Evolutionary conservation across 2,888 invertebrate species (phyloP), one percentile per base, ranked within the genome.

Genomic region (Bellardia bayeri): DNA sequence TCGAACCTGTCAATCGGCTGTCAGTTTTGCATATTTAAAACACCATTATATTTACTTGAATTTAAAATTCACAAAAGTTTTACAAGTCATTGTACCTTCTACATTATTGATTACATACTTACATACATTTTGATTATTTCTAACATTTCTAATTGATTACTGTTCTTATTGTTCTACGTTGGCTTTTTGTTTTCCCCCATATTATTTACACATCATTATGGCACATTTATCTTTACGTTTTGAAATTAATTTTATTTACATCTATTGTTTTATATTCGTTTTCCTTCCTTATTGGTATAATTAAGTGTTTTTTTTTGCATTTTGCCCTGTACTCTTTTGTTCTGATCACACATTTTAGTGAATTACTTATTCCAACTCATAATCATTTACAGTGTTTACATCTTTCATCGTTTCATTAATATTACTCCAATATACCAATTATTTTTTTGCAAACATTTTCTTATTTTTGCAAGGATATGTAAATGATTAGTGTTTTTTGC

Each of bases 181-280:
- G 7, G 51, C n/a, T 51, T n/a, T 51, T 51, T 51, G 13, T 45
- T 45, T 45, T 45, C 11, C 37, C 45, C 45, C n/a, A 54, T 54
- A 54, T 5, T 54, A 54, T 54, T 54, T 54, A 54, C 51, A 54
- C 51, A 54, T 54, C 51, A 54, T 54, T 54, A 54, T 14, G n/a
- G n/a, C 7, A 16, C n/a, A 54, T 54, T 54, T 54, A 16, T 54
- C n/a, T 54, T 54, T 5, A n/a, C n/a, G n/a, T 54, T 54, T 16
- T 54, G 51, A 54, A 54, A 54, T 54, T 6, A 54, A n/a, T 6
- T 54, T 54, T 54, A 54, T 54, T 54, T 54, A 54, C 51, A 54
- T 54, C 51, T 14, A n/a, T 54, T 54, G 51, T 54, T 54, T 14
- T 14, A 13, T 16, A n/a, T 16, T 2, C 51, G 4, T 54, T 7